Conservation (phyloP, 2,888 invertebrate genomes). For the Andricus curvator region DNA sequence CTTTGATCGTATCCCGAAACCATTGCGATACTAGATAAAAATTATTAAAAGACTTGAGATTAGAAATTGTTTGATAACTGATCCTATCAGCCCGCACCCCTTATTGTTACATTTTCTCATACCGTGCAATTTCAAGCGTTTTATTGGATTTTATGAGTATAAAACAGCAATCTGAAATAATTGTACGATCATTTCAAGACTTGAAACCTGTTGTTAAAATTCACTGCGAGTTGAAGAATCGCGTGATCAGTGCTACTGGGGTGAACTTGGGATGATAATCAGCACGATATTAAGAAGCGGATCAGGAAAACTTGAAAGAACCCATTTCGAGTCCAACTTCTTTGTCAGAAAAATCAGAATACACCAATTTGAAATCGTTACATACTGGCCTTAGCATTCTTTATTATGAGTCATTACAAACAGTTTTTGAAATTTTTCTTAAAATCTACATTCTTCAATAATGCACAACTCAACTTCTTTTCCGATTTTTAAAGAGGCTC, state of each 20-base stretch:
- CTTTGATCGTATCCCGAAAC: neutral
- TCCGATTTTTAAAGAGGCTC: no score
- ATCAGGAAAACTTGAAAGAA: slow-evolving; percentile 19
- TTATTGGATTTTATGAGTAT: slow-evolving; percentile 16
- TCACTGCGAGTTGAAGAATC: slow-evolving; percentile 7
- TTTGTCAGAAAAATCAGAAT: slow-evolving; percentile 8
- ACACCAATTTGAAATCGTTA: no score
- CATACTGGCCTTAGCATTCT: no score
- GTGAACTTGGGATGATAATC: slow-evolving; percentile 16
- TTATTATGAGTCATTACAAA: no score
- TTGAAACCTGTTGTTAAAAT: slow-evolving; percentile 28
- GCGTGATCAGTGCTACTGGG: slow-evolving; percentile 38
- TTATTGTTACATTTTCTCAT: neutral
- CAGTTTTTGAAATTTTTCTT: no score
- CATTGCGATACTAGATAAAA: neutral
- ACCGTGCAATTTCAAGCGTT: neutral
- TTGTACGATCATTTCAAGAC: neutral
- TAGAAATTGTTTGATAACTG: neutral
- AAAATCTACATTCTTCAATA: no score
- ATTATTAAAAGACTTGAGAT: neutral
- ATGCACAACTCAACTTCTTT: no score
- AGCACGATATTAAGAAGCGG: slow-evolving; percentile 12
- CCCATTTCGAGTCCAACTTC: slow-evolving; percentile 15
- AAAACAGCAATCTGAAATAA: neutral
- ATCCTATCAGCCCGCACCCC: neutral